A percentile compares a stretch with the other conserved stretches of the same genome.
These are phyloP conservation scores for Antheraea yamamai DNA, from an alignment of 2,888 invertebrate species.

Conservation along the genomic window DNA sequence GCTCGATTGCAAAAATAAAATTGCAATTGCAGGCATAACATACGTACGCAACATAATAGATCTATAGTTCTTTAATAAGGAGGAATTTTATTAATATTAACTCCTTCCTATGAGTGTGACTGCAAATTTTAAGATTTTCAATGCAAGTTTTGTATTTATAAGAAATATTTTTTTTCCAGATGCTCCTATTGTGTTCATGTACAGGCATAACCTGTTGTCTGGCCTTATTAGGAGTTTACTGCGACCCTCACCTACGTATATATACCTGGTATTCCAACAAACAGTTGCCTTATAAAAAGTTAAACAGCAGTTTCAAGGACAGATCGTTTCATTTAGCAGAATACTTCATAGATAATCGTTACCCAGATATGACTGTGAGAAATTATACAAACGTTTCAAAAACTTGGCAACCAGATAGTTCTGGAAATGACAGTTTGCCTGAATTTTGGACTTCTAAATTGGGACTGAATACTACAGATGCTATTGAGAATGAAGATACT, in stretches of 20 bases:
- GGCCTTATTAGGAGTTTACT: conserved; percentile 67
- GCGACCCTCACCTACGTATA: conserved; percentile 66
- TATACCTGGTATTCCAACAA: conserved; percentile 64
- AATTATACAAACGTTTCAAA: conserved; percentile 40
- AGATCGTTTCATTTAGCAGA: conserved; percentile 34
- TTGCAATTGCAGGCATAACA: no score
- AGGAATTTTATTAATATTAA: no score
- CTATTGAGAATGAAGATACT: conserved; percentile 33
- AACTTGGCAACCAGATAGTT: conserved; percentile 40
- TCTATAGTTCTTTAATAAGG: no score
- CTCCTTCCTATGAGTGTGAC: background rate
- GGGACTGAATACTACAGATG: conserved; percentile 35
- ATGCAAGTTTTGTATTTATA: background rate
- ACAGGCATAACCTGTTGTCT: conserved; percentile 73
- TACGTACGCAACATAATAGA: no score
- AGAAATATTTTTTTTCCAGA: conserved; percentile 47
- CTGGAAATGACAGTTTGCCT: conserved; percentile 41
- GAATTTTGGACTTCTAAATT: conserved; percentile 40
- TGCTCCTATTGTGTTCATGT: conserved; percentile 70
- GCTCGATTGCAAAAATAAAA: no score
- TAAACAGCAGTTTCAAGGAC: conserved; percentile 40
- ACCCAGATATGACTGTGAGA: conserved; percentile 31
- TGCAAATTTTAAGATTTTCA: background rate
- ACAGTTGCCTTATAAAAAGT: conserved; percentile 55
- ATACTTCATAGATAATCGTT: conserved; percentile 34